Base-by-base conservation (phyloP, 2,113 vertebrate genomes). In the Dipodomys spectabilis region DNA sequence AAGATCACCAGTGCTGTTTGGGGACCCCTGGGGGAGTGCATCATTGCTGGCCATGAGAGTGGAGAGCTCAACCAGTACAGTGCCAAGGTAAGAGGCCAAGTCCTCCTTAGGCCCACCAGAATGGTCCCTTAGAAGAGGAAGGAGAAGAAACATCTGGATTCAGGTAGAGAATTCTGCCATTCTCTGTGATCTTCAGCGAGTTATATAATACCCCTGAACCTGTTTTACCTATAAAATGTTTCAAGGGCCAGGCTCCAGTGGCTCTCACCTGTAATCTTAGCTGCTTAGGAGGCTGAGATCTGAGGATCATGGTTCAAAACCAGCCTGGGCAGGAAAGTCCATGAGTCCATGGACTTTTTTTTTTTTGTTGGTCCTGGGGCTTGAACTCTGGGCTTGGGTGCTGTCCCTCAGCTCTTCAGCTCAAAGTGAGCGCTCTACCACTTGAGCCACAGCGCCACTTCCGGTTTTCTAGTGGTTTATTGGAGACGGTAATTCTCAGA, bases 1-100 rank as follows among this genome's bases (percentile, higher is more conserved):
- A 99, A 99, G 97, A 99, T 99, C 97, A 99, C 99, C 19, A 99
- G 99, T 30, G 99, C 99, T 0, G 99, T 99, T 53, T 99, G 99
- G 99, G 99, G 99, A 1, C 99, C 99, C 0, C 98, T 99, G 53
- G 99, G 99, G 22, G 99, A 99, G 86, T 99, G 98, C 96, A 99
- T 99, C 96, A 99, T 99, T 0, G 99, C 99, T 0, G 99, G 99
- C 5, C 99, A 99, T 0, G 99, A 99, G 96, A 99, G 98, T 0
- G 99, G 99, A 44, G 99, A 99, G 98, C 98, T 99, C 91, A 99
- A 99, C 98, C 99, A 99, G 97, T 99, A 99, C 89, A 99, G 99
- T 6, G 98, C 99, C 79, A 99, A 99, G 99, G 99, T 99, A 89
- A 90, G 97, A 22, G 44, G 35, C 39, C 20, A 6, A 18, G 4